Evolutionary conservation across 2,797 vertebrate species (phyloP).

Genomic region (Mionectes olivaceus): DNA sequence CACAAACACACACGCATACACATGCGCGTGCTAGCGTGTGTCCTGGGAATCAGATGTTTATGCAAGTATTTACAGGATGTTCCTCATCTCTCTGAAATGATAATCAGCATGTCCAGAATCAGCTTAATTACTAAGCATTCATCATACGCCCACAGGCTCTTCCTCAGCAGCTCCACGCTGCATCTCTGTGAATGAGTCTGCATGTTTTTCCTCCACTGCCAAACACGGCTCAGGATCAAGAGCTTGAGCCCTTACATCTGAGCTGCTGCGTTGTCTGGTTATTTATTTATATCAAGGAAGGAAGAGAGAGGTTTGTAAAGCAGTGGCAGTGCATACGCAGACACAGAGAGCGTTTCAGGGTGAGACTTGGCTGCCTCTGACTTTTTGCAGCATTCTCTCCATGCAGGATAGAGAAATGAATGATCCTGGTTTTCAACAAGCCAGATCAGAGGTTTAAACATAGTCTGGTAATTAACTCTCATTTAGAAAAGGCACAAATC

Average conservation of each 20-base stretch:
- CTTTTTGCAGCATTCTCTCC: not conserved
- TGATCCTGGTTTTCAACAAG: not conserved
- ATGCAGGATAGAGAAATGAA: not conserved
- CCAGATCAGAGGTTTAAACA: not conserved
- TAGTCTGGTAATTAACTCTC: not conserved
- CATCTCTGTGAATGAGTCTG: conserved; percentile 16
- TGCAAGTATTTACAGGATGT: conserved; percentile 45
- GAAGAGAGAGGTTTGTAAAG: not conserved
- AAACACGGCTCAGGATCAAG: not conserved
- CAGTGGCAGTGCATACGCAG: not conserved
- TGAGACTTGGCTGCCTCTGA: not conserved
- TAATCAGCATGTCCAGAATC: conserved; percentile 33
- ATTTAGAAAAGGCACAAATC: not conserved
- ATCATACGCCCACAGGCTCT: conserved; percentile 22
- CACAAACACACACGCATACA: not conserved
- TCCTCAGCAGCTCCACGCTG: not conserved
- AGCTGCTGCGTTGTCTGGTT: not conserved
- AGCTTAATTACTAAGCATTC: conserved; percentile 57
- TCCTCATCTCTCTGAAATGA: conserved; percentile 27
- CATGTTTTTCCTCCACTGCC: not conserved
- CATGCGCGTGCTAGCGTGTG: not conserved
- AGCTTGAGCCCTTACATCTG: not conserved
- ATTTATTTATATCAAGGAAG: not conserved
- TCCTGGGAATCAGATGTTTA: conserved; percentile 48
- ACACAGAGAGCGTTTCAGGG: not conserved